Base-by-base conservation (phyloP, 2,888 invertebrate genomes). In the Nebria salina region DNA sequence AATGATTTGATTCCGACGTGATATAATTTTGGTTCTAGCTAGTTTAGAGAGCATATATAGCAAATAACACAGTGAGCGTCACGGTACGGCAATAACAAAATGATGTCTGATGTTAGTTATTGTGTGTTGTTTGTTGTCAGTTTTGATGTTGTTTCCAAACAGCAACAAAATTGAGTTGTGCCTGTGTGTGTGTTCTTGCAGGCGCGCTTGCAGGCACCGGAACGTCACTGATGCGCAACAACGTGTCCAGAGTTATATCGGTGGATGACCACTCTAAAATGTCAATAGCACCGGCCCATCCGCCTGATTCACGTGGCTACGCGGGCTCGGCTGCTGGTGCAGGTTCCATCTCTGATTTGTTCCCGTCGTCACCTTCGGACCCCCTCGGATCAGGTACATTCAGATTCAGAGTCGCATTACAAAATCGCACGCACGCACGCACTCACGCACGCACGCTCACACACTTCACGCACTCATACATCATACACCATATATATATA, bases 281-380 rank as follows among this genome's bases (percentile, higher is more conserved):
- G 82, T 87, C 88, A 84, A 88, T 88, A 87, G 88, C 88, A 81
- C 87, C 88, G 79, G 84, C 83, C 72, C 76, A 76, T 66, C 88
- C 88, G 65, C 87, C 88, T 83, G 89, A 89, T 83, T 88, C 87
- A 85, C 87, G 88, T 83, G 85, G 86, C 83, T 86, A 86, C 82
- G 84, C 86, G 81, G 86, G 85, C 83, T 84, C 86, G 34, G 85
- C 87, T 82, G 86, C 87, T 43, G 83, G 86, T 86, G 83, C 88
- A 87, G 85, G 86, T 86, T 79, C 82, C 80, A 79, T 76, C 76
- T 79, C 85, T 86, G 89, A 89, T 87, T 87, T 89, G 86, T 88
- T 88, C 88, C 88, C 88, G 86, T 89, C 87, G 86, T 87, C 87
- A 82, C 88, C 88, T 82, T 86, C 89, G 86, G 90, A 89, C 87